phyloP scores from a whole-genome alignment of 2,888 invertebrate species.

The Tyria jacobaeae region DNA sequence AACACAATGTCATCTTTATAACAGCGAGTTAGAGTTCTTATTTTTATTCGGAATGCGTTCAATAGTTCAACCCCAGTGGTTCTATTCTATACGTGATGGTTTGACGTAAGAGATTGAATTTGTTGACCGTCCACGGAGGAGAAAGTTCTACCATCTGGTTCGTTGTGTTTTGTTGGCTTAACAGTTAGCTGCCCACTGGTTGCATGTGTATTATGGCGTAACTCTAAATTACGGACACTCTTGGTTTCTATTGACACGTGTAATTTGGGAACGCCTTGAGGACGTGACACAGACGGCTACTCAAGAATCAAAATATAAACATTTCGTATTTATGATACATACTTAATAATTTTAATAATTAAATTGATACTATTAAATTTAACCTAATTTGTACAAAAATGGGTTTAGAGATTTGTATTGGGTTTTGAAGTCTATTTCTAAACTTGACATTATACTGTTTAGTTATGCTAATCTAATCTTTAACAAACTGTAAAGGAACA shows the following conservation, averaged over 20 bases:
- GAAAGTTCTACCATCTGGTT: slow-evolving; percentile 70
- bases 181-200: slow-evolving; percentile 61
- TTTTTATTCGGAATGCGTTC: slow-evolving; percentile 5
- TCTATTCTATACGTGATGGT: slow-evolving; percentile 45
- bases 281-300: slow-evolving; percentile 47
- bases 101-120: slow-evolving; percentile 65
- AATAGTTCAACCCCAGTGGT: slow-evolving; percentile 17
- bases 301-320: slow-evolving; percentile 28
- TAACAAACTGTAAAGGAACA: not conserved
- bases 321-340: not conserved
- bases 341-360: not conserved
- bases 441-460: not conserved
- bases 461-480: not conserved
- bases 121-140: slow-evolving; percentile 58
- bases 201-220: slow-evolving; percentile 64
- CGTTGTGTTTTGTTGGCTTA: slow-evolving; percentile 64
- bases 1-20: slow-evolving; percentile 49
- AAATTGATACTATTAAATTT: not conserved
- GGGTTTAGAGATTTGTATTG: not conserved
- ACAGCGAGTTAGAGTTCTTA: slow-evolving; percentile 49
- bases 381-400: not conserved
- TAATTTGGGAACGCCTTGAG: slow-evolving; percentile 53
- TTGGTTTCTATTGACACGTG: slow-evolving; percentile 72
- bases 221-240: slow-evolving; percentile 67
- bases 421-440: not conserved